These are phyloP conservation scores for Eira barbara DNA, from an alignment of 2,113 vertebrate genomes.

Conservation along the genomic window DNA sequence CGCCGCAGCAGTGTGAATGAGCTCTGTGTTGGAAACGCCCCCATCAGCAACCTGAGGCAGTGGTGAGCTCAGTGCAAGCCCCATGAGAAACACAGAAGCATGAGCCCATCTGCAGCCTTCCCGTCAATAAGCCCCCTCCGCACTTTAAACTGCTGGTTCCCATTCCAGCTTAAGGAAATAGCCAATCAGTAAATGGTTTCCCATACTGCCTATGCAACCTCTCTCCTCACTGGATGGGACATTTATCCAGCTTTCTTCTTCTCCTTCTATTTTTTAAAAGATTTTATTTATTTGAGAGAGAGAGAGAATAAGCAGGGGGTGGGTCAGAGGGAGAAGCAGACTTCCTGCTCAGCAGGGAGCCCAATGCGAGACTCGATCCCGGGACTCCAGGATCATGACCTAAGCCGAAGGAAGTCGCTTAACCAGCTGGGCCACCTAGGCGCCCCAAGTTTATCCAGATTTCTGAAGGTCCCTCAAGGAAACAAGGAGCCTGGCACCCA, in stretches of 20 bases:
- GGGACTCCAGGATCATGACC: too few species aligned
- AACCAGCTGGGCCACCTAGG: too few species aligned
- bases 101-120: accelerated
- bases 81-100: accelerated
- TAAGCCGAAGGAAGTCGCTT: too few species aligned
- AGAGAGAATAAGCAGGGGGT: too few species aligned
- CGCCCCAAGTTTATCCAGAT: too few species aligned
- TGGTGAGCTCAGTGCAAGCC: neutral
- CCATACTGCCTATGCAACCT: accelerated
- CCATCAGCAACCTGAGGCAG: neutral
- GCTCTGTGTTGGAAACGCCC: neutral
- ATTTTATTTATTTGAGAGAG: too few species aligned
- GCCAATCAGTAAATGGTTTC: neutral
- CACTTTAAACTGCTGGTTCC: neutral
- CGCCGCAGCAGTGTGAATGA: accelerated
- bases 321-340: too few species aligned
- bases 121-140: accelerated
- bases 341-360: too few species aligned
- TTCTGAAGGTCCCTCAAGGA: neutral
- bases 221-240: neutral
- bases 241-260: too few species aligned
- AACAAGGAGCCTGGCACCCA: neutral
- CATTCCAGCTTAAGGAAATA: neutral
- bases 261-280: too few species aligned
- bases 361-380: too few species aligned